Evolutionary conservation across 2,113 vertebrate species (phyloP), one percentile per base, ranked within the genome.

Genomic region (Hippocampus comes): DNA sequence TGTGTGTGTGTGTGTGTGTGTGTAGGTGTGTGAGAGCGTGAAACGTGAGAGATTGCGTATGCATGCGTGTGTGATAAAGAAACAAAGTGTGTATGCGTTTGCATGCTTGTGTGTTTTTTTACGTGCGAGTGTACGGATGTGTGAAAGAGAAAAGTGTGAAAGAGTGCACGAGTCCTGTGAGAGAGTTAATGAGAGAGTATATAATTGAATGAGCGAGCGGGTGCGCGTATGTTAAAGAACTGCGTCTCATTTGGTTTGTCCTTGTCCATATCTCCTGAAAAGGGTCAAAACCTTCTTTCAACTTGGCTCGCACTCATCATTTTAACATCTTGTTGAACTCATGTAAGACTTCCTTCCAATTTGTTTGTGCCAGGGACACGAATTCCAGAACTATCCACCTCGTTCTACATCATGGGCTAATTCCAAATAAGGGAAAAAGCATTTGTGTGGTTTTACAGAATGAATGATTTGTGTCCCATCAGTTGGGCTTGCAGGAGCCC

Each of bases 41-140:
- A 38, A 38, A 38, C 1, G 4, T 34, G 34, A 38, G 34, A 38
- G 34, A 6, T 38, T 38, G 34, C 5, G 5, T 38, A 38, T 38
- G 34, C 34, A 38, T 38, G 34, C 34, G 5, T 38, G 34, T 38
- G 1, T 38, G 34, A 38, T 6, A 6, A 5, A 6, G 34, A 38
- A 38, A 38, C 34, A 38, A 38, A 38, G 49, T 60, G 57, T 72
- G 56, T n/a, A 56, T 76, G 73, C 46, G 55, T 34, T 34, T 34
- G 30, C 30, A 34, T 69, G 8, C 20, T 46, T 46, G 64, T 55
- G 67, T 41, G 51, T 57, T 53, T 5, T 38, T 38, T 38, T 38
- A 38, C 5, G 5, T 38, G 34, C 34, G 34, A 38, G 34, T 38
- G 34, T 20, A 21, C 2, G 18, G 20, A 5, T 38, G 34, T 38